Conservation (phyloP, 2,113 vertebrate species). For the Baryphthengus martii region DNA sequence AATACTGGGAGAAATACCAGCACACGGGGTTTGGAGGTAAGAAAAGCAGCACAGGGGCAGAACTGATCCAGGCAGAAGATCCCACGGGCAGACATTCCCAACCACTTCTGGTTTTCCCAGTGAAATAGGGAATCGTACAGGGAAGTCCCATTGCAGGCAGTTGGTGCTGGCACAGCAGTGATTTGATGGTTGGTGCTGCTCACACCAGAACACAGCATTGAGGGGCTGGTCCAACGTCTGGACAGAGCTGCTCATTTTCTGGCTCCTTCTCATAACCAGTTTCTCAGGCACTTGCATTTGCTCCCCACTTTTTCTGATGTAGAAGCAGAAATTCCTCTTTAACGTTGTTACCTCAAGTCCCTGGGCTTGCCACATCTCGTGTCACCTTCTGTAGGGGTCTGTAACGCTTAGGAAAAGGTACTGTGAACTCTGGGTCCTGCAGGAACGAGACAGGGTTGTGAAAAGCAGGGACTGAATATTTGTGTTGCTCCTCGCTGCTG, state of each 20-base stretch:
- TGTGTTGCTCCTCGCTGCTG: background rate
- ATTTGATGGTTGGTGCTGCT: background rate
- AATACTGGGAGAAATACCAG: background rate
- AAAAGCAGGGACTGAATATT: background rate
- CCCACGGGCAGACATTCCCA: background rate
- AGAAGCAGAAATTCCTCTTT: background rate
- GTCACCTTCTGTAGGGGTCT: background rate
- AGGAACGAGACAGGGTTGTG: background rate
- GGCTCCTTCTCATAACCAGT: background rate
- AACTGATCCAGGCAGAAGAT: background rate
- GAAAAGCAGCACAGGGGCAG: background rate
- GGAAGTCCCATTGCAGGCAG: rapidly evolving
- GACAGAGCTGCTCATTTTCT: background rate
- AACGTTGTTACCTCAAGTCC: background rate
- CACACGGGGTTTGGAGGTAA: background rate
- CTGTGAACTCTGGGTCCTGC: background rate
- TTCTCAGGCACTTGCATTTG: background rate
- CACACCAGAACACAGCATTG: rapidly evolving
- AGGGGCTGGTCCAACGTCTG: background rate
- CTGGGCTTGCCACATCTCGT: rapidly evolving
- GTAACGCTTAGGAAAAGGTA: background rate
- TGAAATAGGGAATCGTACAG: rapidly evolving
- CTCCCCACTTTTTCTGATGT: background rate
- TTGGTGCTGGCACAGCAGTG: background rate
- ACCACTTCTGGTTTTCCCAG: background rate